Evolutionary conservation across 2,797 vertebrate species (phyloP).

Genomic region (Ptychadena robeensis): DNA sequence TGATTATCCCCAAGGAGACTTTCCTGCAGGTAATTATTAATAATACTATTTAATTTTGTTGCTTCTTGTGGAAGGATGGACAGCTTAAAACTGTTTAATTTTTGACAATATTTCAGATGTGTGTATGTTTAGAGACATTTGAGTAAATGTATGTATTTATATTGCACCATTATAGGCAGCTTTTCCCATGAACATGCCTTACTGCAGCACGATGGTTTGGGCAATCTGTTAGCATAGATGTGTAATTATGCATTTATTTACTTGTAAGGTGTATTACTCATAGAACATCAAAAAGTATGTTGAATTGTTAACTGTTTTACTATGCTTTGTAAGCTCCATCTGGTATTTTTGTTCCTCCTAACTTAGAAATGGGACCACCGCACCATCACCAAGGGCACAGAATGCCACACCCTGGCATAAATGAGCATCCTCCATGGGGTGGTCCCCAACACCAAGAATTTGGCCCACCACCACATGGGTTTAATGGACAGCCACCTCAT

Average conservation of each 20-base stretch:
- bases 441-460: constrained; percentile 92
- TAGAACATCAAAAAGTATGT: no score
- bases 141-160: no score
- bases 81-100: no score
- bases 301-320: neutral
- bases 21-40: constrained; percentile 81
- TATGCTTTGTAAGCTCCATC: neutral
- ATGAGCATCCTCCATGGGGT: constrained; percentile 92
- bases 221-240: no score
- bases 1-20: constrained; percentile 94
- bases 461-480: constrained; percentile 89
- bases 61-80: neutral
- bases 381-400: constrained; percentile 94
- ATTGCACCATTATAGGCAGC: no score
- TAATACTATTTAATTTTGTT: neutral
- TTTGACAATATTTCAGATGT: no score
- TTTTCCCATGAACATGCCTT: no score
- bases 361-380: constrained; percentile 90
- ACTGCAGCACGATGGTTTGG: no score
- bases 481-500: constrained; percentile 95
- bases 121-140: no score
- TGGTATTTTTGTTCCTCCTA: neutral
- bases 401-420: constrained; percentile 90
- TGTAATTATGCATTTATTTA: no score
- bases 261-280: no score